Percentiles rank a stretch among this genome's conserved stretches.
Evolutionary conservation across 2,888 invertebrate genomes (phyloP).

Genomic region (Glyphotaelius pellucidus): DNA sequence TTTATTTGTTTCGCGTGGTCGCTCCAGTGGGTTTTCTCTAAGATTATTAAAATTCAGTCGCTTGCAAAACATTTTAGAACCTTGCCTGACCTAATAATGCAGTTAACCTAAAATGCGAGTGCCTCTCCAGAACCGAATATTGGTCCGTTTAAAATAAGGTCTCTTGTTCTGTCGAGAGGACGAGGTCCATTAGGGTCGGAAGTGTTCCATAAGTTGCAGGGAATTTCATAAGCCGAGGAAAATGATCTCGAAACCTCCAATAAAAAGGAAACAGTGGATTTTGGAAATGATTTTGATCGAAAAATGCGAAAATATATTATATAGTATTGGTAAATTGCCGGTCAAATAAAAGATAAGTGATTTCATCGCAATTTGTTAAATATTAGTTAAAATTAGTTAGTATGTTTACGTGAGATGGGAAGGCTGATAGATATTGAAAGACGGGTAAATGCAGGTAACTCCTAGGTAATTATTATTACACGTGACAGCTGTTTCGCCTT

Average conservation of each 20-base stretch:
- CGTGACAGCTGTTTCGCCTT: too few relatives aligned
- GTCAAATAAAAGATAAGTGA: not conserved
- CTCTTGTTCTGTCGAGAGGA: not conserved
- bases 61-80: not conserved
- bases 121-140: not conserved
- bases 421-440: too few relatives aligned
- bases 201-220: not conserved
- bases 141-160: constrained; percentile 7
- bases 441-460: too few relatives aligned
- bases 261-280: not conserved
- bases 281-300: not conserved
- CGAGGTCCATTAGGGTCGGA: not conserved
- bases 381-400: too few relatives aligned
- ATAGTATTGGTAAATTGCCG: not conserved
- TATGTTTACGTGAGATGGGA: too few relatives aligned
- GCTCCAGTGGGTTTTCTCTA: too few relatives aligned
- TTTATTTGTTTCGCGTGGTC: too few relatives aligned
- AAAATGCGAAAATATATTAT: not conserved
- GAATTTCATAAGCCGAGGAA: constrained; percentile 2
- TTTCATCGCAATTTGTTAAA: not conserved
- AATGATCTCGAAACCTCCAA: not conserved
- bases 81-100: not conserved
- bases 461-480: too few relatives aligned
- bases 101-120: not conserved
- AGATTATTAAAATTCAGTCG: not conserved